Base-by-base conservation (phyloP, 2,797 vertebrate species). In the Chiroxiphia lanceolata region DNA sequence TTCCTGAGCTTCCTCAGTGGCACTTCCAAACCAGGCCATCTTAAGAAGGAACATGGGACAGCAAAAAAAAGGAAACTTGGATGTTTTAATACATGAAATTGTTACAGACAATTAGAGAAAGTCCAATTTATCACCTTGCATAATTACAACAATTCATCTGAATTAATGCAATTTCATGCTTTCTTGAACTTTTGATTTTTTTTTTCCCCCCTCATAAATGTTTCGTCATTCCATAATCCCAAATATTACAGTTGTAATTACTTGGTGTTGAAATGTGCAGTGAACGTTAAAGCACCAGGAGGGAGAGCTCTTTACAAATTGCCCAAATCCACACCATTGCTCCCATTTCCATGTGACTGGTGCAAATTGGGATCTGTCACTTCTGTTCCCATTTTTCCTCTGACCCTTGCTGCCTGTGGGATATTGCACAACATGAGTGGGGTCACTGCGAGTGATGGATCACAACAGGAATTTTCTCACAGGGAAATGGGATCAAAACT, bases 131-230 rank as follows among this genome's bases (percentile, higher is more conserved):
- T 96, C 95, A 95, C 93, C 93, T 92, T 87, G 74, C 36, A 29
- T 96, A 95, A 95, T 96, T 94, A 90, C 80, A 89, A 69, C 40
- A 64, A 82, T 94, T 96, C 83, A 94, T 95, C 77, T 85, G 91
- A 95, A 96, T 96, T 94, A 94, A 94, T 90, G 82, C 84, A 89
- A 96, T 96, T 97, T 96, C 88, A 95, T 94, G 94, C 92, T 97
- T 92, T 95, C 84, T 86, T 94, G 86, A 95, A 91, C 83, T 96
- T 94, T 53, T 90, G 77, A 92, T 95, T 94, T 86, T 77, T 87
- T 63, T n/a, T 15, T 21, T 0, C 2, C n/a, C 44, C 50, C 40
- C 34, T 12, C 29, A 36, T 76, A 85, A 90, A 89, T 80, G 72
- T 90, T 95, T 96, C 87, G 88, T 92, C 91, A 88, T 96, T 94